Conservation (phyloP, 2,888 invertebrate genomes). For the Apomyelois bistriatella region DNA sequence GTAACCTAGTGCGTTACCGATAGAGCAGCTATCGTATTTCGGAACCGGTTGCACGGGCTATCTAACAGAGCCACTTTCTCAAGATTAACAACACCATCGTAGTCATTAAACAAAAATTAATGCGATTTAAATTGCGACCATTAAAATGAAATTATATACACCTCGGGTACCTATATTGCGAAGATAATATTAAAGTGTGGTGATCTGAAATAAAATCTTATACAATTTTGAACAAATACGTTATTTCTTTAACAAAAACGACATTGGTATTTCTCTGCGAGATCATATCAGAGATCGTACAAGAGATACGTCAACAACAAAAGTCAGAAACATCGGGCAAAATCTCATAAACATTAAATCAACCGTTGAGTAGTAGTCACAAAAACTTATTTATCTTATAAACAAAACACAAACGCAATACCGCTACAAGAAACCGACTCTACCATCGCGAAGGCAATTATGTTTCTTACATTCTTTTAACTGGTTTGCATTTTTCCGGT, state of each 20-base stretch:
- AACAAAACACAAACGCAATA: background rate
- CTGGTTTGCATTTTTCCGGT: constrained; percentile 7
- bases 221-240: no score
- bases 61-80: constrained; percentile 59
- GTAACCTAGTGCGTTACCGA: constrained; percentile 49
- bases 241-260: no score
- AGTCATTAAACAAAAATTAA: constrained; percentile 15
- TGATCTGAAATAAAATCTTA: no score
- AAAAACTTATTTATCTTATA: no score
- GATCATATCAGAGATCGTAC: no score
- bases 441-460: background rate
- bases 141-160: constrained; percentile 5
- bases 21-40: constrained; percentile 48
- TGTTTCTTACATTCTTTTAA: constrained; percentile 7
- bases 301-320: no score
- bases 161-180: background rate
- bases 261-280: no score
- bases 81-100: constrained; percentile 31
- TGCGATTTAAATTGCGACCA: constrained; percentile 7
- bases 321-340: no score
- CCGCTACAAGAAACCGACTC: background rate
- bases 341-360: no score
- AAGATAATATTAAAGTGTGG: background rate
- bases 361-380: no score
- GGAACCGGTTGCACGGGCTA: constrained; percentile 52